phyloP scores from a whole-genome alignment of 2,113 vertebrate species.

The Onychostoma macrolepis region DNA sequence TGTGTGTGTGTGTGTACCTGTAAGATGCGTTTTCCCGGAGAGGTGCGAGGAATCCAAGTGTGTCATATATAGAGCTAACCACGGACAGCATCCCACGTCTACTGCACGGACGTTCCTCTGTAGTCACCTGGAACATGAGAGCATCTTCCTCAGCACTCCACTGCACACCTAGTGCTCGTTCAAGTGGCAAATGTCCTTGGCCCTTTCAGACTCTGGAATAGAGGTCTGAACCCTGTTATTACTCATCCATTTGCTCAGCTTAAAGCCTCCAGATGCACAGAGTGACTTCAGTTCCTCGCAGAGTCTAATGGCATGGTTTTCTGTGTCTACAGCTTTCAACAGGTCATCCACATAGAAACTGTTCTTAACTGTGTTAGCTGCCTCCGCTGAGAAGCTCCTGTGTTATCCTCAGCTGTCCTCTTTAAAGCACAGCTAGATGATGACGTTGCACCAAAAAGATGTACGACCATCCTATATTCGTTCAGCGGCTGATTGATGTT shows the following conservation, averaged over 20 bases:
- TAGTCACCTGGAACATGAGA: constrained; percentile 21
- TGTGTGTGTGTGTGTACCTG: too few species aligned
- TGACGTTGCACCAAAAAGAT: too few species aligned
- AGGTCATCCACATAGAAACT: constrained; percentile 16
- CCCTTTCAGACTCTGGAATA: constrained; percentile 23
- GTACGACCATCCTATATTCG: too few species aligned
- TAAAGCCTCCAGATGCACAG: constrained; percentile 40
- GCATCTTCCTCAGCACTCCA: constrained; percentile 2
- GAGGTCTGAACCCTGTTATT: constrained; percentile 11
- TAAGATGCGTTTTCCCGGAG: background rate
- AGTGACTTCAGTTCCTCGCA: background rate
- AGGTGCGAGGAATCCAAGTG: constrained; percentile 1
- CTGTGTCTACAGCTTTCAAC: background rate
- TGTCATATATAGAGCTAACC: constrained; percentile 33
- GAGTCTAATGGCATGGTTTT: background rate
- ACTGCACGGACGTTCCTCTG: background rate
- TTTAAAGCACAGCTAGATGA: too few species aligned
- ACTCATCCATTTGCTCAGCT: constrained; percentile 40
- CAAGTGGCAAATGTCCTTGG: constrained; percentile 21
- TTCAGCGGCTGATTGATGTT: background rate
- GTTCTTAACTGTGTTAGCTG: too few species aligned
- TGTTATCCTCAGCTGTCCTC: too few species aligned
- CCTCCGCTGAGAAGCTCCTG: too few species aligned
- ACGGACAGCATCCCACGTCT: constrained; percentile 27
- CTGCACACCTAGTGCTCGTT: constrained; percentile 12